Conservation (phyloP, 2,113 vertebrate genomes). For the Macheiramphus alcinus region DNA sequence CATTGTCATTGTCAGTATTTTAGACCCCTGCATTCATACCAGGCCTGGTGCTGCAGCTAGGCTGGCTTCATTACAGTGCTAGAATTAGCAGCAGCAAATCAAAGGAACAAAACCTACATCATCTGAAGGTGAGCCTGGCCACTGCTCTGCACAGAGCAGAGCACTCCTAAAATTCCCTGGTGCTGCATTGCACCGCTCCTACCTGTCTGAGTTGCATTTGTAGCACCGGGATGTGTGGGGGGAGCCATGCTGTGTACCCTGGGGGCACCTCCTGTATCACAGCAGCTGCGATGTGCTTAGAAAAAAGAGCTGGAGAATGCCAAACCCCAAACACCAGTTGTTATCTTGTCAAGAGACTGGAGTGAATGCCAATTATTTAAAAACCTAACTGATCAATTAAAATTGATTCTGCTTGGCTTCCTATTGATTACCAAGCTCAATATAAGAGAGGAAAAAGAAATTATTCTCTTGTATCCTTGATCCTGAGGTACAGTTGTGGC, state of each 20-base stretch:
- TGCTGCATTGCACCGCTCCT: accelerated
- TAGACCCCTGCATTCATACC: neutral
- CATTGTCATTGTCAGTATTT: neutral
- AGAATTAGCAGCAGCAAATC: neutral
- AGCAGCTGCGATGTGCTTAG: neutral
- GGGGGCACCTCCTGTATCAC: neutral
- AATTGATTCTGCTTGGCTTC: conserved; percentile 70
- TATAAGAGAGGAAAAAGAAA: conserved; percentile 34
- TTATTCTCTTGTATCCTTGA: conserved; percentile 31
- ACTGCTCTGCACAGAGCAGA: neutral
- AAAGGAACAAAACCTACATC: neutral
- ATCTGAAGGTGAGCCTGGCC: neutral
- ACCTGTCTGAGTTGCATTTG: neutral
- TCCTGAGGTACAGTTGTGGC: neutral
- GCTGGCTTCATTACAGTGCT: neutral
- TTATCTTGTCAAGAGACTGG: conserved; percentile 56
- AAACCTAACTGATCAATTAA: conserved; percentile 70
- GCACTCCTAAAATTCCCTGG: neutral
- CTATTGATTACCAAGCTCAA: conserved; percentile 62
- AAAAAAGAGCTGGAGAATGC: conserved; percentile 35
- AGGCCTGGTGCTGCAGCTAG: neutral
- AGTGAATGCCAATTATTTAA: conserved; percentile 71
- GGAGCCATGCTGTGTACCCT: accelerated
- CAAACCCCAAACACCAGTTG: neutral
- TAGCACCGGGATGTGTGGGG: neutral